Percentiles rank a stretch among this genome's conserved stretches.
These are phyloP conservation scores for Drosophila setifemur DNA, from an alignment of 1,140 invertebrate species.

Conservation along the genomic window DNA sequence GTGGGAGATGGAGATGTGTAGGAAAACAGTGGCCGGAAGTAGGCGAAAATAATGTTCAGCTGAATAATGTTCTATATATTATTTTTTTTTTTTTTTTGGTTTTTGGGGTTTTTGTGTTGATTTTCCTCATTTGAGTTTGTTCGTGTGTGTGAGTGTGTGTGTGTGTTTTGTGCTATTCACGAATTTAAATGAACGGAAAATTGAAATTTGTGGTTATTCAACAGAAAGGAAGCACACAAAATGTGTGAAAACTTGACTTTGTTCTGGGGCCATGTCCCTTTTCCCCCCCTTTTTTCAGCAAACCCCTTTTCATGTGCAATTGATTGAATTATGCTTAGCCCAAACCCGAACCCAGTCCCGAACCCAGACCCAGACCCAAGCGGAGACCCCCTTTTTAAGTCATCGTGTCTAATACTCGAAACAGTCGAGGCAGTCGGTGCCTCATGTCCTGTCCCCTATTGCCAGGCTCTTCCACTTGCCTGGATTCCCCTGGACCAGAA, in stretches of 20 bases:
- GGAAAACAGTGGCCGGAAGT: conserved; percentile 40
- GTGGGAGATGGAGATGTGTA: conserved; percentile 4
- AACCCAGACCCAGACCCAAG: not conserved
- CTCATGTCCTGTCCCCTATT: not conserved
- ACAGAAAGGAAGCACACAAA: conserved; percentile 1
- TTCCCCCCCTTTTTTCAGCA: not conserved
- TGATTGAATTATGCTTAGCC: conserved; percentile 59
- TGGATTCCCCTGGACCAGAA: no score
- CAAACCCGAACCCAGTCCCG: no score
- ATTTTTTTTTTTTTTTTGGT: not conserved
- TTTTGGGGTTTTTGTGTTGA: not conserved
- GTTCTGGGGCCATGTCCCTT: no score
- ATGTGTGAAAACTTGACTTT: conserved; percentile 19
- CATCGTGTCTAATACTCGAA: conserved; percentile 5
- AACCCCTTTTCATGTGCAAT: conserved; percentile 6
- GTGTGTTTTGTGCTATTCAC: conserved; percentile 53
- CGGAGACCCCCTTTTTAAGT: no score
- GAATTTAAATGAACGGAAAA: conserved; percentile 73
- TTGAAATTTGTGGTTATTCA: conserved; percentile 66
- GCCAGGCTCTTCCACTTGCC: no score
- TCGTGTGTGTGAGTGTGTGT: conserved; percentile 10
- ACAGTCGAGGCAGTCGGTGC: not conserved
- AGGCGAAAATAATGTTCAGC: conserved; percentile 50
- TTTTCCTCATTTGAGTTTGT: conserved; percentile 41
- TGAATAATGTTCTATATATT: no score